Conservation (phyloP, 2,888 invertebrate genomes). For the Agapostemon virescens region DNA sequence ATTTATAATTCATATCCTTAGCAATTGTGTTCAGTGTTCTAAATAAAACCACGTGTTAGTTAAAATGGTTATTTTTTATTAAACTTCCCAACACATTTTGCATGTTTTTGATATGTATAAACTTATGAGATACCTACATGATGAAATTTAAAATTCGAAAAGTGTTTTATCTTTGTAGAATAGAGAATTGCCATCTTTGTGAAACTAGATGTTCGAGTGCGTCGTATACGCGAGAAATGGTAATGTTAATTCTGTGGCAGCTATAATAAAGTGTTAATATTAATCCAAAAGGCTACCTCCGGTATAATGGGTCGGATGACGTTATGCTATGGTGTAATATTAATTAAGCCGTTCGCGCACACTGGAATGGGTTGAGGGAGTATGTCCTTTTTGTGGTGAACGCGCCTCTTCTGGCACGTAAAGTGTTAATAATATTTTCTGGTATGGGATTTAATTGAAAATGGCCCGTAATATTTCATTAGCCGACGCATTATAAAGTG, state of each 20-base stretch:
- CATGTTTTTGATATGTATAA: too few relatives aligned
- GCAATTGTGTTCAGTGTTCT: too few relatives aligned
- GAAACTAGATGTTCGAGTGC: slow-evolving; percentile 22
- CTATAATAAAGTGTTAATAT: slow-evolving; percentile 55
- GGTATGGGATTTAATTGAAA: slow-evolving; percentile 35
- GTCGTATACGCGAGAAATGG: slow-evolving; percentile 26
- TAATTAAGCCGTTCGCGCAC: slow-evolving; percentile 32
- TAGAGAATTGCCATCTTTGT: slow-evolving; percentile 16
- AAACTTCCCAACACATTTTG: too few relatives aligned
- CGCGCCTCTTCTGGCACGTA: background rate
- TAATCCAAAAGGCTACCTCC: slow-evolving; percentile 34
- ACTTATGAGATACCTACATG: too few relatives aligned
- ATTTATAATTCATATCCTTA: too few relatives aligned
- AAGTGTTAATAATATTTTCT: slow-evolving; percentile 36
- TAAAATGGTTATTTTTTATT: too few relatives aligned
- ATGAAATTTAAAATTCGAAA: background rate
- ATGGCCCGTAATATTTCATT: slow-evolving; percentile 17
- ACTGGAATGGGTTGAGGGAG: background rate
- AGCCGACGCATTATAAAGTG: background rate
- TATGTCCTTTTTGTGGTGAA: slow-evolving; percentile 9
- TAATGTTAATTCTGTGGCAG: slow-evolving; percentile 37
- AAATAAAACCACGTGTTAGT: too few relatives aligned
- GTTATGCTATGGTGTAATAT: slow-evolving; percentile 42
- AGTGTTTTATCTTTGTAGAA: background rate
- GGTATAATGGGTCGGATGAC: slow-evolving; percentile 40